A percentile compares a stretch with the other conserved stretches of the same genome.
Conservation (phyloP, 2,797 vertebrate genomes). For the Myotis planiceps region DNA sequence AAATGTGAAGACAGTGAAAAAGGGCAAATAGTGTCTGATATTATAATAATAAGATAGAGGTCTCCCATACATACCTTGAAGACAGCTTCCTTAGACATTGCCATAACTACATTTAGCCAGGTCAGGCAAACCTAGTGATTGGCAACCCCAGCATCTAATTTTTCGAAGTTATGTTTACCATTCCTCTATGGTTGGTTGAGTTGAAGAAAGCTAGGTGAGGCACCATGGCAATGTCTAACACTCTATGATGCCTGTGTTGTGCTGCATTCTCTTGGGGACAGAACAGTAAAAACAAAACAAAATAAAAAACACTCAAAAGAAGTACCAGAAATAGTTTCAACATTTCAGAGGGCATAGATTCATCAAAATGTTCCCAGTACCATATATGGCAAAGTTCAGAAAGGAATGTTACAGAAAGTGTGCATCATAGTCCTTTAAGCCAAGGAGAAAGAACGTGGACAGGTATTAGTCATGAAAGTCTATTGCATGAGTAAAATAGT, state of each 20-base stretch:
- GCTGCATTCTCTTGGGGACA: not conserved
- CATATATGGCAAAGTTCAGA: not conserved
- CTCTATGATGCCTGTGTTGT: not conserved
- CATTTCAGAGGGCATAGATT: not conserved
- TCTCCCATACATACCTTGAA: not conserved
- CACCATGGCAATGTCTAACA: not conserved
- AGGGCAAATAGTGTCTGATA: not conserved
- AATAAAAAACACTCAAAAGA: not conserved
- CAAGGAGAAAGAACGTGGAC: not conserved
- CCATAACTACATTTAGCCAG: not conserved
- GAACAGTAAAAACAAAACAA: not conserved
- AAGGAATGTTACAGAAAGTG: not conserved
- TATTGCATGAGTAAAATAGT: not conserved
- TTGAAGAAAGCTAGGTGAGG: not conserved
- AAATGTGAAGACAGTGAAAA: not conserved
- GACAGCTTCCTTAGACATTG: not conserved
- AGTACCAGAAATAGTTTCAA: not conserved
- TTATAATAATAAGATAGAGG: not conserved
- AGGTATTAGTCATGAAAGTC: not conserved
- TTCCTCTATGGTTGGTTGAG: not conserved
- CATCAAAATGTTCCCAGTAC: not conserved
- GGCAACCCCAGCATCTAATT: not conserved
- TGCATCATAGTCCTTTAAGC: not conserved
- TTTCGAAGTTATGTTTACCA: not conserved
- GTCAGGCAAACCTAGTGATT: not conserved